phyloP scores from a whole-genome alignment of 2,797 vertebrate genomes.

The Lacerta agilis region DNA sequence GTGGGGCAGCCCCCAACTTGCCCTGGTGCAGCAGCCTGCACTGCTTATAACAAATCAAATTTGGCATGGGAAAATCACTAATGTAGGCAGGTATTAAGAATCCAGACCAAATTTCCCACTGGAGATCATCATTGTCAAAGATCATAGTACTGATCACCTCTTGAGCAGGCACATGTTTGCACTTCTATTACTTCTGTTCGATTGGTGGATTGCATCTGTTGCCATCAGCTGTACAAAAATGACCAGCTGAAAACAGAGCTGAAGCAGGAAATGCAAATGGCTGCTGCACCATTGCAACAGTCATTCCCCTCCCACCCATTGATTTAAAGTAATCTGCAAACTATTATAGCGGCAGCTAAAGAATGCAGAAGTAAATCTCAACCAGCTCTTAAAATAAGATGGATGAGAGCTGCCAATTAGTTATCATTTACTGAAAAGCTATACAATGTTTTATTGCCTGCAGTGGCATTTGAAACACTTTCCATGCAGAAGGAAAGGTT shows the following conservation, averaged over 20 bases:
- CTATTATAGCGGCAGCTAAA: neutral
- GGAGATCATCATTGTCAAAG: neutral
- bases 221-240: neutral
- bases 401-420: neutral
- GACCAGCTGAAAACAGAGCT: neutral
- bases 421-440: neutral
- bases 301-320: neutral
- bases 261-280: neutral
- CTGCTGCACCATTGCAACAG: neutral
- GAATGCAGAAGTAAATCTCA: neutral
- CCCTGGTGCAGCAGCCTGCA: no score
- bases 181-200: neutral
- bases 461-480: neutral
- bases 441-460: neutral
- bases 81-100: neutral
- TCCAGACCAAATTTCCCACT: neutral
- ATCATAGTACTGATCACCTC: neutral
- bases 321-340: neutral
- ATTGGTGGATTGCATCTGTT: neutral
- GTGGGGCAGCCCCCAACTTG: no score
- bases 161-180: neutral
- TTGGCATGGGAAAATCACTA: neutral
- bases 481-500: neutral
- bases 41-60: neutral
- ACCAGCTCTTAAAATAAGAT: neutral